Evolutionary conservation across 2,113 vertebrate genomes (phyloP).

Genomic region (Ctenomys sociabilis): DNA sequence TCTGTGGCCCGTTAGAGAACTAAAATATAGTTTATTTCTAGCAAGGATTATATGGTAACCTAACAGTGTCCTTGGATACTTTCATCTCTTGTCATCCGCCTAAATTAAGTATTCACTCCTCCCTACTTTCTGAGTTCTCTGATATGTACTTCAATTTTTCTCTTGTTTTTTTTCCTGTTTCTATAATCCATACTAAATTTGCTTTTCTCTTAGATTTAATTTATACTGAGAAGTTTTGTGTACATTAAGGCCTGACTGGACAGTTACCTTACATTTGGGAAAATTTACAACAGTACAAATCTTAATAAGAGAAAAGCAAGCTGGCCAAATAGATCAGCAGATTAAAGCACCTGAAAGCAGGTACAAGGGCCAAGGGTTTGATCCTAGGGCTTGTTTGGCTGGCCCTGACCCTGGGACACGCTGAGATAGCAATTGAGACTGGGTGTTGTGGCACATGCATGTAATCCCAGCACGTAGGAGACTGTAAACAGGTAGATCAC

Average conservation of each 20-base stretch:
- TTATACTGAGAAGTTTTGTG: not conserved
- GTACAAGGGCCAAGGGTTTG: too few species aligned
- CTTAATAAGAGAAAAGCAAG: not conserved
- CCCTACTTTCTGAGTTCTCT: not conserved
- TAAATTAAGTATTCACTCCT: not conserved
- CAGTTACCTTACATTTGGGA: not conserved
- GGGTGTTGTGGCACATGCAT: too few species aligned
- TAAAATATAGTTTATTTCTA: not conserved
- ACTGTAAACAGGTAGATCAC: too few species aligned
- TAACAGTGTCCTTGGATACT: not conserved
- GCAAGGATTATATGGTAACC: not conserved
- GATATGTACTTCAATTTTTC: not conserved
- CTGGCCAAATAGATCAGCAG: too few species aligned
- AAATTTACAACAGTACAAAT: not conserved
- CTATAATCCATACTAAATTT: not conserved
- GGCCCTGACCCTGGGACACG: too few species aligned
- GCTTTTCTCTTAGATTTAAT: not conserved
- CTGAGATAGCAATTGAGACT: too few species aligned
- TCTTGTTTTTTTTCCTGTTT: not conserved
- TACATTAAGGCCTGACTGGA: not conserved
- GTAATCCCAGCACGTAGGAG: too few species aligned
- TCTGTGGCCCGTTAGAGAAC: not conserved
- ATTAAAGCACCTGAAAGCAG: too few species aligned
- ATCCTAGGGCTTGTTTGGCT: too few species aligned
- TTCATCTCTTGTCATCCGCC: not conserved